Evolutionary conservation across 2,113 vertebrate species (phyloP), one percentile per base, ranked within the genome.

Genomic region (Eulemur rufifrons): DNA sequence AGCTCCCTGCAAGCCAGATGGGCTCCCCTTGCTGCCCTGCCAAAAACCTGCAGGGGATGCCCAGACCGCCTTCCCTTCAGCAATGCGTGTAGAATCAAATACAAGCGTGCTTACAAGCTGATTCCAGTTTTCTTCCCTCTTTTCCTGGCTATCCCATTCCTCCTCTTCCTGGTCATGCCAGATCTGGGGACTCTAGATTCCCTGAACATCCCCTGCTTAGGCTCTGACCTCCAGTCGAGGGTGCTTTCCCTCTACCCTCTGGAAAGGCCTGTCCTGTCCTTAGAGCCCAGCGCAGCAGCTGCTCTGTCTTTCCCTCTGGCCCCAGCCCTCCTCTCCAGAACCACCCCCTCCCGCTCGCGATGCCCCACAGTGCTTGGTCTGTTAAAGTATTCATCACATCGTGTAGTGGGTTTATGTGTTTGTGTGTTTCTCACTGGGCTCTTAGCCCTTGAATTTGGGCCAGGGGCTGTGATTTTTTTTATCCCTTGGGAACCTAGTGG

Each of bases 101-200:
- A 6, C 14, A 78, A 27, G 21, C 1, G 3, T 0, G 0, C n/a
- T 47, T 39, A 13, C 12, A 80, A 12, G 18, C 1, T 4, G 37
- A 25, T 8, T 32, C 42, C 0, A 0, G 2, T 23, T 63, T 52
- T 3, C 47, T 52, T 12, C 5, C 32, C 0, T 64, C 54, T 91
- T n/a, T 21, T 25, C 32, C 14, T 66, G 39, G 83, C 6, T 64
- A 8, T 13, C 21, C 25, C 5, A 13, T 47, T 32, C 39, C 52
- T 17, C 61, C 29, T 50, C n/a, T 71, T 69, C 56, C 39, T 34
- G 6, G 25, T 74, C 3, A 11, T 5, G 15, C 29, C 14, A n/a
- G 23, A 73, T 63, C 23, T 39, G 12, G 29, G 50, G n/a, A 63
- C 14, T 37, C 52, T n/a, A 45, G 39, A 59, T 18, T 52, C 34